Base-by-base conservation (phyloP, 30 jellyfish, hydroid and myxozoan genomes). In the Morbakka virulenta region DNA sequence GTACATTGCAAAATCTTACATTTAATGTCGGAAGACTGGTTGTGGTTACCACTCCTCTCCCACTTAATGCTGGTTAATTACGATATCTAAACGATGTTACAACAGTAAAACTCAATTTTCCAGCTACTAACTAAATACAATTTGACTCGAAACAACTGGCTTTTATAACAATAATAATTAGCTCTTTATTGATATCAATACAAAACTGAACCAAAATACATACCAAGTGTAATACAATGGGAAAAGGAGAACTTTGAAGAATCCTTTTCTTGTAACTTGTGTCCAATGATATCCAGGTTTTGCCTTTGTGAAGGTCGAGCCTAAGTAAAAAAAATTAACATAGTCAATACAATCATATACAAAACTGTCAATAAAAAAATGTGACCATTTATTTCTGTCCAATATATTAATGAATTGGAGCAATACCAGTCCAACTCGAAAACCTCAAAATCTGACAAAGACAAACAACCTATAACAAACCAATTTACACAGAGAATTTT, bases 221-320 rank as follows among this genome's bases (percentile, higher is more conserved):
- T 79, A 86, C 99, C 99, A 93, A 74, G 80, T 75, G 83, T 83
- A 93, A 73, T 67, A 93, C 17, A 81, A 1, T 52, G 99, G 99
- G 34, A 80, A 93, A 29, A 93, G 81, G 29, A 93, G 26, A 31
- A 87, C 94, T 64, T 88, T 79, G 41, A 93, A 66, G 25, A 86
- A 67, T 9, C 97, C 99, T 41, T 76, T 64, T 32, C 78, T 36
- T 0, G 99, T 93, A 23, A 93, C 99, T 35, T 87, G 87, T 0
- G 99, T 81, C 97, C 96, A 93, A 68, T 93, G 97, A 52, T 93
- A 93, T 13, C 95, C 94, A 25, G 99, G 99, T 66, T 93, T 93
- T 14, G 99, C 97, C 65, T 93, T 93, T 52, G 96, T 88, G 50
- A 93, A 93, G 27, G 99, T 81, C 35, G 96, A 86, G 1, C 99